These are phyloP conservation scores for Hyla sarda DNA, from an alignment of 2,113 vertebrate species.

Conservation along the genomic window DNA sequence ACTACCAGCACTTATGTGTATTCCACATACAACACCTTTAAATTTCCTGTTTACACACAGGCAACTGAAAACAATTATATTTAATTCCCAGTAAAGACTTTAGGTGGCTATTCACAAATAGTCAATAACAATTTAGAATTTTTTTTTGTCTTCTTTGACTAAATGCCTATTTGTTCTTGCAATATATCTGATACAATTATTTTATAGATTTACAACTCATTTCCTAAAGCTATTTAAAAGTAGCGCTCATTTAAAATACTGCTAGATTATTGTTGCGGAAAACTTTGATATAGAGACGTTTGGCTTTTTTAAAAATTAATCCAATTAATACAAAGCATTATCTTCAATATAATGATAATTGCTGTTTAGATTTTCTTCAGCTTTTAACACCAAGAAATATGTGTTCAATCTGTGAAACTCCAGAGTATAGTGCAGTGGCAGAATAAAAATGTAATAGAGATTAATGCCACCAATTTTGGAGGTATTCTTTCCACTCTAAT, in stretches of 20 bases:
- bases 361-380: conserved; percentile 33
- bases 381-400: conserved; percentile 40
- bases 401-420: conserved; percentile 48
- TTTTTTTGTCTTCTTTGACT: conserved; percentile 15
- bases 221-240: conserved; percentile 42
- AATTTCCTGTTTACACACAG: neutral
- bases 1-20: neutral
- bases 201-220: conserved; percentile 54
- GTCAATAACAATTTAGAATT: conserved; percentile 20
- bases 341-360: conserved; percentile 48
- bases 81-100: conserved; percentile 28
- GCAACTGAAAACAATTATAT: conserved; percentile 22
- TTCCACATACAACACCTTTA: neutral
- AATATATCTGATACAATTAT: conserved; percentile 42
- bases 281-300: conserved; percentile 48
- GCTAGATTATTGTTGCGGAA: conserved; percentile 14
- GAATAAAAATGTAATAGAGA: conserved; percentile 52
- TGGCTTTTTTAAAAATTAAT: conserved; percentile 46
- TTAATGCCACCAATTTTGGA: conserved; percentile 44
- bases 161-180: conserved; percentile 32
- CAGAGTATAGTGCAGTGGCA: conserved; percentile 22
- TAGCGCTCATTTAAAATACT: conserved; percentile 8
- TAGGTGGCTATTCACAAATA: conserved; percentile 24
- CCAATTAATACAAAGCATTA: conserved; percentile 33
- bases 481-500: neutral